phyloP scores from a whole-genome alignment of 2,797 vertebrate species.

The Anomalospiza imberbis region DNA sequence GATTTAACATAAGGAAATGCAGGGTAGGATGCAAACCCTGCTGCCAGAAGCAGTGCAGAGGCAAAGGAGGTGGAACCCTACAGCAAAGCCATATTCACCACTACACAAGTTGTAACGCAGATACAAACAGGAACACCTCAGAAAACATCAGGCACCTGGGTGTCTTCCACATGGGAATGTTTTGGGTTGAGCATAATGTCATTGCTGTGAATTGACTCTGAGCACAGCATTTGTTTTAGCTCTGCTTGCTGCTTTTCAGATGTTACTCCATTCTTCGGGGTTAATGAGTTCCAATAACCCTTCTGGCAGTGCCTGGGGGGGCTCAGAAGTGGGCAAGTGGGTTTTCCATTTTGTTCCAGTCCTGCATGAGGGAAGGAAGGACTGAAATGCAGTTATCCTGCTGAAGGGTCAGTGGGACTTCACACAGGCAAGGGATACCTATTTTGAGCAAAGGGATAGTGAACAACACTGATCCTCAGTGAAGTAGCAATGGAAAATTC shows the following conservation, averaged over 20 bases:
- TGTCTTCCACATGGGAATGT: not conserved
- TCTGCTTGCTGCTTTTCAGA: not conserved
- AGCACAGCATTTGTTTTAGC: not conserved
- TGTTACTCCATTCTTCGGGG: not conserved
- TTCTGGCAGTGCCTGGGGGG: not conserved
- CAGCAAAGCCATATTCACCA: not conserved
- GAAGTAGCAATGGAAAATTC: not conserved
- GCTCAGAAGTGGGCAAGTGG: rapidly evolving
- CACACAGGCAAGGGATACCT: not conserved
- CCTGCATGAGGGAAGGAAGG: not conserved
- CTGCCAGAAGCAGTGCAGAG: not conserved
- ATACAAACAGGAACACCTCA: not conserved
- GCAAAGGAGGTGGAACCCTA: not conserved
- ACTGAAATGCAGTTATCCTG: not conserved
- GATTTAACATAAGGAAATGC: not conserved
- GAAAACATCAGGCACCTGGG: not conserved
- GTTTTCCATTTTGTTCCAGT: not conserved
- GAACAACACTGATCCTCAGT: not conserved
- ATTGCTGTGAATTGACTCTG: not conserved
- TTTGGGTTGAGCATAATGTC: not conserved
- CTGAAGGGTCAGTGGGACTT: not conserved
- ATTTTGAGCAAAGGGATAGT: not conserved
- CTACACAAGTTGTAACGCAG: not conserved
- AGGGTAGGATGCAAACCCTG: not conserved
- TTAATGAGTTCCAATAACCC: not conserved